These are phyloP conservation scores for Sycobia sp. DNA, from an alignment of 1,140 invertebrate species.

Conservation along the genomic window DNA sequence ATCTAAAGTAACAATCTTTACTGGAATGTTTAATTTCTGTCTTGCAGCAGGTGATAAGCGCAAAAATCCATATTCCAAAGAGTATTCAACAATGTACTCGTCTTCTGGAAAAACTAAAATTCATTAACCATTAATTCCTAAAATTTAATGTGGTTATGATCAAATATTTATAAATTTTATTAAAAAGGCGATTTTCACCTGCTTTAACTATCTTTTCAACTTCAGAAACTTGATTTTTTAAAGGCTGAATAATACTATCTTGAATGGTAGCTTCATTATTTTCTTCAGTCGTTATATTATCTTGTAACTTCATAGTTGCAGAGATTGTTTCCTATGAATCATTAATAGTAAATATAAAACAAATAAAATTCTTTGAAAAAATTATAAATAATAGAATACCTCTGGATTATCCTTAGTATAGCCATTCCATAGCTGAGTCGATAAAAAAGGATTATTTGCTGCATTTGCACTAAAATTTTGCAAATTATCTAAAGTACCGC, in stretches of 20 bases:
- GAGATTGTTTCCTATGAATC: slow-evolving; percentile 16
- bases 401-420: slow-evolving; percentile 18
- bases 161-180: background rate
- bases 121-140: slow-evolving; percentile 22
- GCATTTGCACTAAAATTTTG: slow-evolving; percentile 50
- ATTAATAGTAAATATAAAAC: background rate
- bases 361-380: slow-evolving; percentile 1
- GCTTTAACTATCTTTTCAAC: slow-evolving; percentile 57
- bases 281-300: slow-evolving; percentile 42
- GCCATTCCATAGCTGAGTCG: slow-evolving; percentile 52
- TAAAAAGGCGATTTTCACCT: slow-evolving; percentile 47
- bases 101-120: slow-evolving; percentile 79
- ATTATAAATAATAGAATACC: slow-evolving; percentile 1
- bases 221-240: slow-evolving; percentile 57
- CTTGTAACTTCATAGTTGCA: slow-evolving; percentile 26
- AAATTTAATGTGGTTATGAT: background rate
- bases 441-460: slow-evolving; percentile 46
- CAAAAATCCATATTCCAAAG: slow-evolving; percentile 95
- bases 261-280: slow-evolving; percentile 38
- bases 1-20: slow-evolving; percentile 90
- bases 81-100: slow-evolving; percentile 97
- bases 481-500: slow-evolving; percentile 40
- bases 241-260: slow-evolving; percentile 48
- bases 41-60: slow-evolving; percentile 84
- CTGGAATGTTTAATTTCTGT: slow-evolving; percentile 86